A percentile compares a stretch with the other conserved stretches of the same genome.
Conservation (phyloP, 2,797 vertebrate species). For the Chrysolophus pictus region DNA sequence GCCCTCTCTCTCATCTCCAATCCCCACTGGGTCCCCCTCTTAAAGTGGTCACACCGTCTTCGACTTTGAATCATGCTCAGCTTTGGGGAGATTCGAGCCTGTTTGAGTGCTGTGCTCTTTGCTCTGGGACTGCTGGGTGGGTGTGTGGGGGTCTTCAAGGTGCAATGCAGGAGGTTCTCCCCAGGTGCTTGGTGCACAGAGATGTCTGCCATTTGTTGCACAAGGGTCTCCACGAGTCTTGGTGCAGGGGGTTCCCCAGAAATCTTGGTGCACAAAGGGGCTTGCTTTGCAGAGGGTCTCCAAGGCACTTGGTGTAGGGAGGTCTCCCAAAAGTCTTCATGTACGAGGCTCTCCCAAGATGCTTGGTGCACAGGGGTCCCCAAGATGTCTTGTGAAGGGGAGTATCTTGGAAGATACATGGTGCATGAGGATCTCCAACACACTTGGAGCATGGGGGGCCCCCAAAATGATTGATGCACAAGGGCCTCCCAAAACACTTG, state of each 20-base stretch:
- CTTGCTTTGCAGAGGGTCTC: neutral
- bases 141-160: neutral
- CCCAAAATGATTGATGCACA: neutral
- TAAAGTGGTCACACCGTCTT: rapidly evolving
- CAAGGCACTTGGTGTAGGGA: neutral
- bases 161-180: neutral
- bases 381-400: rapidly evolving
- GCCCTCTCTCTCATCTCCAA: rapidly evolving
- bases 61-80: neutral
- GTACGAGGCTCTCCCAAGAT: neutral
- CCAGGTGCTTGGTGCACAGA: rapidly evolving
- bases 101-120: neutral
- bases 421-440: neutral
- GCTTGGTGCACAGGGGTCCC: rapidly evolving
- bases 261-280: neutral
- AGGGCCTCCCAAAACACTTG: neutral
- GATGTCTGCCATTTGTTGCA: neutral
- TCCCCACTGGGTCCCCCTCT: neutral
- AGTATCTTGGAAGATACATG: neutral
- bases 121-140: neutral
- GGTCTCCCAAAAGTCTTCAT: neutral
- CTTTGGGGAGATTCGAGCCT: neutral
- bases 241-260: rapidly evolving
- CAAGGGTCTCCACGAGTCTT: rapidly evolving
- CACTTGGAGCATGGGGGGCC: neutral